Base-by-base conservation (phyloP, 2,888 invertebrate genomes). In the Carpatolechia fugitivella region DNA sequence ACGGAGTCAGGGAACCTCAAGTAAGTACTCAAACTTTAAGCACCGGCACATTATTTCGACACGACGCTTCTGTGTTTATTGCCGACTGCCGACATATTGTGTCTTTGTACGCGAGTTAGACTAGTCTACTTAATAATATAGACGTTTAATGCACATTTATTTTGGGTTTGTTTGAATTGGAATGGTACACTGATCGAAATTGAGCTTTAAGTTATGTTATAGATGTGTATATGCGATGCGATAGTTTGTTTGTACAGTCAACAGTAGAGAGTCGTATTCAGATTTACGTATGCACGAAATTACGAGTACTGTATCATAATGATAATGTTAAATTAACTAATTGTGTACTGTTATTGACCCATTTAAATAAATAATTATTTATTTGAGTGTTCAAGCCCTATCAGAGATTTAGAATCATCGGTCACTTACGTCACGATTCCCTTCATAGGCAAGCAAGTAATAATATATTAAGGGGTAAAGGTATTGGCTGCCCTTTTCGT, bases 1-100 rank as follows among this genome's bases (percentile, higher is more conserved):
- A 87, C 71, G 82, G 79, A 66, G 77, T 85, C 52, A 82, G 82
- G 60, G 61, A 72, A 20, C 87, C 89, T 0, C 89, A 89, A 78
- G 89, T 89, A 69, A 82, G 85, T 82, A n/a, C n/a, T n/a, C n/a
- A n/a, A n/a, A n/a, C 70, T 64, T 72, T 68, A 58, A 5, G 29
- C 24, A 35, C 53, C 52, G 57, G 49, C 29, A 56, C 56, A 53
- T 54, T 44, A 49, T 44, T 56, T 54, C 49, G 50, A 53, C 53
- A 50, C 38, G 33, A 40, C 53, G 49, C 40, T 56, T 69, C 70
- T 74, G 70, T 71, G 72, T 72, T n/a, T n/a, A n/a, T n/a, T n/a
- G n/a, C n/a, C n/a, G n/a, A n/a, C 74, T 69, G 67, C 71, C 66
- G 67, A 58, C 60, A 60, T 63, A 62, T 63, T 56, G 58, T 56